phyloP scores from a whole-genome alignment of 2,113 vertebrate genomes.

The Miniopterus natalensis region DNA sequence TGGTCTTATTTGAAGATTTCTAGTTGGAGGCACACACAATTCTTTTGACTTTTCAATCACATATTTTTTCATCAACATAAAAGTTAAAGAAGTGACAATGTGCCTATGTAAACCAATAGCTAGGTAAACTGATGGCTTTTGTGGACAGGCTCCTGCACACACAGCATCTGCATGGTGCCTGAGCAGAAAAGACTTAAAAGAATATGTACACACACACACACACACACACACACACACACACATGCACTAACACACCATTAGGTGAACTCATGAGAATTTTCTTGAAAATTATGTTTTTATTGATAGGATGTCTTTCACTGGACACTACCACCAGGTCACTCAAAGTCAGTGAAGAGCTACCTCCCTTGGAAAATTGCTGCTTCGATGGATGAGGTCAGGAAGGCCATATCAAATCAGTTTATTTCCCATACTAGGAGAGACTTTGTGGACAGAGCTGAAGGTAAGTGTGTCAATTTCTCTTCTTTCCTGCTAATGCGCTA shows the following conservation, averaged over 20 bases:
- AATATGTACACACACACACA: background rate
- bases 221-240: background rate
- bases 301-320: slow-evolving; percentile 81
- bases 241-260: no score
- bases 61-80: background rate
- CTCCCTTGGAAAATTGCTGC: slow-evolving; percentile 78
- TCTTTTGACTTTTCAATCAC: background rate
- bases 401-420: slow-evolving; percentile 87
- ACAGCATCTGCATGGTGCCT: fast-evolving
- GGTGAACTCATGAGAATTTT: background rate
- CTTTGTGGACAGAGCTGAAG: slow-evolving; percentile 88
- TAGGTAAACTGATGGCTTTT: background rate
- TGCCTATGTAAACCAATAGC: background rate
- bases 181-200: background rate
- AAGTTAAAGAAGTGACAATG: background rate
- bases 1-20: background rate
- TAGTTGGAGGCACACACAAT: background rate
- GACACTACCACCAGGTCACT: slow-evolving; percentile 82
- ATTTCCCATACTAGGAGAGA: slow-evolving; percentile 88
- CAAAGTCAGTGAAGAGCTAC: slow-evolving; percentile 43
- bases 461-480: slow-evolving; percentile 70
- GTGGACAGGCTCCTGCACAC: background rate
- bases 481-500: background rate
- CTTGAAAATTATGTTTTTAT: slow-evolving; percentile 17
- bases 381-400: slow-evolving; percentile 80